Evolutionary conservation across 1,140 invertebrate species (phyloP).

Genomic region (Ptiloglossa arizonensis): DNA sequence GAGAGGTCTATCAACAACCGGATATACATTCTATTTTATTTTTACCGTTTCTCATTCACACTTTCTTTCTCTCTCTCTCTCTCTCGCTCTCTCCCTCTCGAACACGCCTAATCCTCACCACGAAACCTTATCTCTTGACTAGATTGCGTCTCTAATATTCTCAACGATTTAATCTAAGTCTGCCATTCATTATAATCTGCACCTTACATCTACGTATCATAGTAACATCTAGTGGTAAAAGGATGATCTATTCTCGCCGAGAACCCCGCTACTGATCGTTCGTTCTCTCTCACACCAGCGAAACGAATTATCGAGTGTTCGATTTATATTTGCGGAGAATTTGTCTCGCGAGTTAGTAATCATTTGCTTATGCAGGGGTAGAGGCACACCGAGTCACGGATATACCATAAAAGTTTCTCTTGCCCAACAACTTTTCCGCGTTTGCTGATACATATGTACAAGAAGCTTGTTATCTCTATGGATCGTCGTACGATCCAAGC

Average conservation of each 20-base stretch:
- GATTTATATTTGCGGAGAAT: slow-evolving; percentile 32
- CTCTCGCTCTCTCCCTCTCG: too few species aligned
- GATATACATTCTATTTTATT: slow-evolving; percentile 46
- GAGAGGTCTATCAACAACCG: slow-evolving; percentile 61
- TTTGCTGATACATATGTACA: slow-evolving; percentile 8
- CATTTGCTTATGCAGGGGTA: slow-evolving; percentile 1
- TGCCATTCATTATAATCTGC: slow-evolving; percentile 73
- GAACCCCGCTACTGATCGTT: slow-evolving; percentile 70
- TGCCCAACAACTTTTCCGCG: not conserved
- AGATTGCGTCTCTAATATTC: slow-evolving; percentile 79
- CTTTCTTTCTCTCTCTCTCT: not conserved
- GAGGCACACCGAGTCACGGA: slow-evolving; percentile 29
- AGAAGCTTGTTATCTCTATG: slow-evolving; percentile 4
- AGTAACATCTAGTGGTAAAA: slow-evolving; percentile 79
- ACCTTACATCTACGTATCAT: slow-evolving; percentile 73
- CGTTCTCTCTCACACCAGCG: slow-evolving; percentile 31
- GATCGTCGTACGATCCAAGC: not conserved
- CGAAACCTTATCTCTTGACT: slow-evolving; percentile 73
- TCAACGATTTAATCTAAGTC: slow-evolving; percentile 75
- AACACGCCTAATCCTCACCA: slow-evolving; percentile 17
- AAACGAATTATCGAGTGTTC: slow-evolving; percentile 24
- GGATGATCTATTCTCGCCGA: slow-evolving; percentile 73
- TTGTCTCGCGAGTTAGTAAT: not conserved
- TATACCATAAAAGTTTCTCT: slow-evolving; percentile 16
- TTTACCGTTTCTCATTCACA: not conserved